Evolutionary conservation across 2,797 vertebrate genomes (phyloP).

Genomic region (Staurois parvus): DNA sequence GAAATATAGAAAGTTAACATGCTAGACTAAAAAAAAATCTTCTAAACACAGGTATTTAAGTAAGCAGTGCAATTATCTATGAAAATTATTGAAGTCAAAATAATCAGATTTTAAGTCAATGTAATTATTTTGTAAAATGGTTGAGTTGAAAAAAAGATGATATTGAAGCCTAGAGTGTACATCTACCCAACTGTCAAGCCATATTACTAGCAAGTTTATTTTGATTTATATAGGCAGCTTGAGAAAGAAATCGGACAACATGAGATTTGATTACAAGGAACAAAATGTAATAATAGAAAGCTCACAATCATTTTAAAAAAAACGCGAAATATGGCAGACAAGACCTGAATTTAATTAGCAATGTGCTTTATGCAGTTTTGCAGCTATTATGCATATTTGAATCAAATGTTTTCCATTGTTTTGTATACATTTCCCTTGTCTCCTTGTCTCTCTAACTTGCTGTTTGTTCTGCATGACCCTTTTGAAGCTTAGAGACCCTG

Average conservation of each 20-base stretch:
- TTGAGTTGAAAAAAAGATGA: neutral
- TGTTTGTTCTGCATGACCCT: conserved; percentile 28
- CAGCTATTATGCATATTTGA: conserved; percentile 4
- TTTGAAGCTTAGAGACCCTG: conserved; percentile 11
- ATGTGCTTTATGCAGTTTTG: conserved; percentile 4
- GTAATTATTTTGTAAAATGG: neutral
- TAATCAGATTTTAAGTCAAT: neutral
- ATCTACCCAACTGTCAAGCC: conserved; percentile 16
- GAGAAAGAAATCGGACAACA: conserved; percentile 1
- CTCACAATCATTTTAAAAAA: conserved; percentile 28
- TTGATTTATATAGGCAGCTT: neutral
- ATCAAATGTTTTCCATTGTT: conserved; percentile 11
- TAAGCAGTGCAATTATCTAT: neutral
- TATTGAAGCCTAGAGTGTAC: neutral
- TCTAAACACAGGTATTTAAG: neutral
- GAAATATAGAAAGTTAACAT: no score
- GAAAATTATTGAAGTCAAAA: neutral
- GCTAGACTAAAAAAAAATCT: no score
- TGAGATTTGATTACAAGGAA: conserved; percentile 4
- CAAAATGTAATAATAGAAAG: conserved; percentile 24
- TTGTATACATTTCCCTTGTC: conserved; percentile 11
- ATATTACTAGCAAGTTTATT: conserved; percentile 20
- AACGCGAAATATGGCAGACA: neutral
- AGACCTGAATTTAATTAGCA: conserved; percentile 16
- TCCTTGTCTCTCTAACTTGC: neutral